Conservation (phyloP, 1,140 invertebrate species). For the Papilio helenus region DNA sequence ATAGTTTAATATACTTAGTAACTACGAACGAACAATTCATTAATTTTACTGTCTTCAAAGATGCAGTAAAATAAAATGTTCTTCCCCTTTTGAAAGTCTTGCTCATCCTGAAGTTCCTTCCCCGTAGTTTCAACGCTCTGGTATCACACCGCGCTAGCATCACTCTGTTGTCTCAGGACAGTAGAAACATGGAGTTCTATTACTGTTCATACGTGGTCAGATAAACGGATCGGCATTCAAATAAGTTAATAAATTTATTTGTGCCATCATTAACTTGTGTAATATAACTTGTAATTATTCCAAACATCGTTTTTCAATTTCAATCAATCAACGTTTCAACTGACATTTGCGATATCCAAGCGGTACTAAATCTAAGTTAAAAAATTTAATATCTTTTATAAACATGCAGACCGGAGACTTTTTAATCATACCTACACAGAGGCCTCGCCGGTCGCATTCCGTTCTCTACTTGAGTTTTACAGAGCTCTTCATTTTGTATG, state of each 20-base stretch:
- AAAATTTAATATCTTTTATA: not conserved
- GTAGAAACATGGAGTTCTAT: not conserved
- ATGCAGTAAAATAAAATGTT: not conserved
- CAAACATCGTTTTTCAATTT: not conserved
- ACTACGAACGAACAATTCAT: too few relatives aligned
- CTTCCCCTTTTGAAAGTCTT: not conserved
- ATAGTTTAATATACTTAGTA: too few relatives aligned
- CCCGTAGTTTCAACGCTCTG: too few relatives aligned
- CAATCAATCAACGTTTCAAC: not conserved
- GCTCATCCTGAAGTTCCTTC: not conserved
- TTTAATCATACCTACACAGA: slow-evolving; percentile 21
- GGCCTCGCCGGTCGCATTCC: not conserved
- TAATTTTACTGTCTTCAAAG: not conserved
- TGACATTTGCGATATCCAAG: not conserved
- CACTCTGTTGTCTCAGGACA: not conserved
- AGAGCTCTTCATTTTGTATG: slow-evolving; percentile 23
- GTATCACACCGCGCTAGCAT: too few relatives aligned
- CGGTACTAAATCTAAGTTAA: not conserved
- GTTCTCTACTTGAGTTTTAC: slow-evolving; percentile 23
- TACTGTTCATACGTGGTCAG: too few relatives aligned
- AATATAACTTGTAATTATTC: not conserved
- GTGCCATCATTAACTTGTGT: too few relatives aligned
- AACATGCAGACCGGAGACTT: not conserved
- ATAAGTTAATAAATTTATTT: too few relatives aligned
- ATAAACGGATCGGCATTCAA: too few relatives aligned